Conservation (phyloP, 2,113 vertebrate species). For the Platichthys stellatus region DNA sequence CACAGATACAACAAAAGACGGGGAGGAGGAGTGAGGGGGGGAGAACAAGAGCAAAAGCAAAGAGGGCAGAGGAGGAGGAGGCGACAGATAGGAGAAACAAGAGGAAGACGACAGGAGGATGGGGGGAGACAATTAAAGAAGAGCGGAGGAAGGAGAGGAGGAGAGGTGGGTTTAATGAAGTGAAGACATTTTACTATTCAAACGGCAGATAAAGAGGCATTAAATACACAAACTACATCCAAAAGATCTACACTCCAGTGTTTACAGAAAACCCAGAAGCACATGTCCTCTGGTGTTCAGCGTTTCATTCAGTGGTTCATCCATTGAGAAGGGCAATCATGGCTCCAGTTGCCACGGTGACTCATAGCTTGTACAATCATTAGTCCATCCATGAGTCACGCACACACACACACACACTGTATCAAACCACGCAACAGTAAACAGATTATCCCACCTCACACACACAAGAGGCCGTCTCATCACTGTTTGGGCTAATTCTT, state of each 20-base stretch:
- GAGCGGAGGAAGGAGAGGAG: constrained; percentile 29
- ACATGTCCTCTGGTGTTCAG: constrained; percentile 16
- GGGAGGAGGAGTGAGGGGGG: constrained; percentile 49
- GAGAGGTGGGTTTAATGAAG: constrained; percentile 22
- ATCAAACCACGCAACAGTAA: constrained; percentile 36
- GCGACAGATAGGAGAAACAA: constrained; percentile 57
- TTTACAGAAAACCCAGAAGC: constrained; percentile 7
- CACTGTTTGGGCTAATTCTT: constrained; percentile 48
- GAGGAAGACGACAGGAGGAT: constrained; percentile 49
- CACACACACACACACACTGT: constrained; percentile 9
- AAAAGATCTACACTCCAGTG: neutral
- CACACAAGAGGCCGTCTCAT: neutral
- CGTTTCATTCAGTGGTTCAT: constrained; percentile 51
- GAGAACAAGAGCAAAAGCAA: constrained; percentile 34
- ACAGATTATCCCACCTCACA: constrained; percentile 2
- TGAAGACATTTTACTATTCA: constrained; percentile 11
- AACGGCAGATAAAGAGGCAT: neutral
- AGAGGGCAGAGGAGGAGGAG: constrained; percentile 55
- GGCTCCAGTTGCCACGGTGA: constrained; percentile 57
- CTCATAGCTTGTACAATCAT: constrained; percentile 58
- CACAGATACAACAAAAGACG: constrained; percentile 61
- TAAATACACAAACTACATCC: constrained; percentile 5
- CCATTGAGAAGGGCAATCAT: constrained; percentile 46
- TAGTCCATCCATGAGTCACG: constrained; percentile 58
- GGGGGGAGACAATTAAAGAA: constrained; percentile 36